Conservation (phyloP, 2,113 vertebrate genomes). For the Macrotus californicus region DNA sequence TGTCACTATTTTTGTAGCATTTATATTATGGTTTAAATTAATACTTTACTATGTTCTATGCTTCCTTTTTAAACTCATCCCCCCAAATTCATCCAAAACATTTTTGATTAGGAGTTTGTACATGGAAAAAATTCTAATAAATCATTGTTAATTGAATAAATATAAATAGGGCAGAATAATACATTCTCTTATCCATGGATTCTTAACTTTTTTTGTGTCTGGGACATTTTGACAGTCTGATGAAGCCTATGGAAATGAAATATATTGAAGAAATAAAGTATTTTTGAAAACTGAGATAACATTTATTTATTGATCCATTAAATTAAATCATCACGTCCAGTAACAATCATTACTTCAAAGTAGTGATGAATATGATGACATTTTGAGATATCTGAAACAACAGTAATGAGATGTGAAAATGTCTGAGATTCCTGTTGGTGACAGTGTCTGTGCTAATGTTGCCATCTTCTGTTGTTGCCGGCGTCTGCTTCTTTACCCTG, state of each 20-base stretch:
- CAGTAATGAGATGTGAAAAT: background rate
- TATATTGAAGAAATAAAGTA: background rate
- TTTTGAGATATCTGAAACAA: background rate
- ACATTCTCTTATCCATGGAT: background rate
- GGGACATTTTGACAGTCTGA: background rate
- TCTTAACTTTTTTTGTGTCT: background rate
- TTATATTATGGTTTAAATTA: slow-evolving; percentile 60
- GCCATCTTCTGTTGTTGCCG: background rate
- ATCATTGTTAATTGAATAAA: slow-evolving; percentile 26
- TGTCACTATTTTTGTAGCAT: slow-evolving; percentile 48
- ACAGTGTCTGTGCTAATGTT: background rate
- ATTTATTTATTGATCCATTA: background rate
- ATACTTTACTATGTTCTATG: slow-evolving; percentile 24
- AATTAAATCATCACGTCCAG: background rate
- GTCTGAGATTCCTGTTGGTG: background rate
- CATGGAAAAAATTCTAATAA: slow-evolving; percentile 35
- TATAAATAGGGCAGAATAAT: slow-evolving; percentile 6
- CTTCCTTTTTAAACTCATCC: slow-evolving; percentile 22
- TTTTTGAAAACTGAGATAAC: slow-evolving; percentile 18
- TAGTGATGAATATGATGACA: background rate
- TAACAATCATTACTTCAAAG: background rate
- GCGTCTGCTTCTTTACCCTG: background rate
- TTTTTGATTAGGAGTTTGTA: slow-evolving; percentile 50
- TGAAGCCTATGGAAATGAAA: background rate
- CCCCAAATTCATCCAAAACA: slow-evolving; percentile 15